These are phyloP conservation scores for Ameiurus melas DNA, from an alignment of 2,113 vertebrate species.

Conservation along the genomic window DNA sequence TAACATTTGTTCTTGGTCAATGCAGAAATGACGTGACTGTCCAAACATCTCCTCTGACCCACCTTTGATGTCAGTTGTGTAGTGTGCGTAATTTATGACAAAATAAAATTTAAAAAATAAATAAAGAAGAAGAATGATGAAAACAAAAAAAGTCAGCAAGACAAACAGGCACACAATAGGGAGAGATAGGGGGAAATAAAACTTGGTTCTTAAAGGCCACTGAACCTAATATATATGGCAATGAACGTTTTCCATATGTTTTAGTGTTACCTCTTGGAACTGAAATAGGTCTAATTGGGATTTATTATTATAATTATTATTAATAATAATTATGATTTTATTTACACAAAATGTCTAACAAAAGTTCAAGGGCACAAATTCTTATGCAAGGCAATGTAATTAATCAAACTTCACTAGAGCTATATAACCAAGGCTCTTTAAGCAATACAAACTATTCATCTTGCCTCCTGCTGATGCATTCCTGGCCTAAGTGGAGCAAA, in stretches of 20 bases:
- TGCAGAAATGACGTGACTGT: slow-evolving; percentile 34
- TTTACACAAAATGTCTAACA: neutral
- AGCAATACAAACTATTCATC: slow-evolving; percentile 36
- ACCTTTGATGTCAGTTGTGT: slow-evolving; percentile 6
- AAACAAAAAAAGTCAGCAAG: neutral
- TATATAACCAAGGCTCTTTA: slow-evolving; percentile 34
- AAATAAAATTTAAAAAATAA: neutral
- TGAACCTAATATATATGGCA: neutral
- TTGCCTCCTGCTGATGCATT: slow-evolving; percentile 32
- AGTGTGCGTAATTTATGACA: neutral
- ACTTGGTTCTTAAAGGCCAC: neutral
- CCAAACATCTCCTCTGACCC: slow-evolving; percentile 18
- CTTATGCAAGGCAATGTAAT: neutral
- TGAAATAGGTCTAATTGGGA: neutral
- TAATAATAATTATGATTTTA: neutral
- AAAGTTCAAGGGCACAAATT: neutral
- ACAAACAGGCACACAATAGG: neutral
- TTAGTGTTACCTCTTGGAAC: neutral
- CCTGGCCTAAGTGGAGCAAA: slow-evolving; percentile 44
- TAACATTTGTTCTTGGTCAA: slow-evolving; percentile 33
- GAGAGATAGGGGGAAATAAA: neutral
- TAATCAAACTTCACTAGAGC: slow-evolving; percentile 8
- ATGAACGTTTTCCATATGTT: neutral
- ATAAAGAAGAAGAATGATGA: neutral
- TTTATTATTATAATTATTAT: neutral